Evolutionary conservation across 37 sponge, comb jelly and placozoan genomes (phyloP), one percentile per base, ranked within the genome.

Genomic region (Theonella swinhoei): DNA sequence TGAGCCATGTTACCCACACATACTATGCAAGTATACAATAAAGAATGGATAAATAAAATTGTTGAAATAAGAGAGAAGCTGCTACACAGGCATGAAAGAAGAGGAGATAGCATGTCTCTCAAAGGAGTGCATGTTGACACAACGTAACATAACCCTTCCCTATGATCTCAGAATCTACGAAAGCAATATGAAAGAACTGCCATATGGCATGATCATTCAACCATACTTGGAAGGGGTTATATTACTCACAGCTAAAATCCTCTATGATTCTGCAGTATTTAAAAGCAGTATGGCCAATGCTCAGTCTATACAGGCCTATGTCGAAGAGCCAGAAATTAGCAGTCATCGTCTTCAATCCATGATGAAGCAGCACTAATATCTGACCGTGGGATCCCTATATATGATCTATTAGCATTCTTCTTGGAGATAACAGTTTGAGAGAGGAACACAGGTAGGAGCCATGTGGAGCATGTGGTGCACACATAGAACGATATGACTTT

Each of bases 51-150:
- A 63, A 72, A 7, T 82, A 37, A 19, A 54, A 59, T 9, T 24
- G 34, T 75, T 24, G 84, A 84, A 25, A n/a, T 84, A 23, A n/a
- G 85, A 60, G 17, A 77, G 61, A 74, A 85, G 19, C 42, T 84
- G 20, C 61, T 84, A 22, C 54, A 66, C 59, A 74, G 68, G 42
- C 76, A 85, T 31, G 70, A 85, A 40, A 36, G 85, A 85, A 70
- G 70, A 68, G 29, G 71, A 85, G 39, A 62, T 85, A 7, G 64
- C 47, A 20, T 7, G 19, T n/a, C 26, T 78, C 3, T 47, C 8
- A n/a, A 23, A 78, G 61, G 39, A 19, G 4, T 8, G 78, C 23
- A 64, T 78, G 3, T 39, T 64, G 4, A 14, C 17, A 3, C 3
- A 36, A 2, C 24, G 14, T n/a, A 78, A 64, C 8, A 78, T 78